A percentile compares a stretch with the other conserved stretches of the same genome.
Conservation (phyloP, 2,797 vertebrate genomes). For the Ptychadena robeensis region DNA sequence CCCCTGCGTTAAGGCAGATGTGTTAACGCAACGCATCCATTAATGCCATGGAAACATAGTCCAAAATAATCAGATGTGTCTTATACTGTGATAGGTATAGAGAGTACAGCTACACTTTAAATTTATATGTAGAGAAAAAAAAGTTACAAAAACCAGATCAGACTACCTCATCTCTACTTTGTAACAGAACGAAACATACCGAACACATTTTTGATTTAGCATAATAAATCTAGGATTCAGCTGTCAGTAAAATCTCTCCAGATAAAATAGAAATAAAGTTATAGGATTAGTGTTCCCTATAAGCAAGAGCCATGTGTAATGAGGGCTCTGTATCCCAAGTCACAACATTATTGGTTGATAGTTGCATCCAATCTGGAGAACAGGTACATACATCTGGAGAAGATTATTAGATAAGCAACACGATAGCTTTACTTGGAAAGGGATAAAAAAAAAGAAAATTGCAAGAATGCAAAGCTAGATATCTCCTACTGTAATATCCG, state of each 20-base stretch:
- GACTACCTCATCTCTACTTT: slow-evolving; percentile 54
- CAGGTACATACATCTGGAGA: slow-evolving; percentile 53
- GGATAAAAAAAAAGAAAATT: slow-evolving; percentile 12
- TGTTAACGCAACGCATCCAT: no score
- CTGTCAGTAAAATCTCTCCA: slow-evolving; percentile 36
- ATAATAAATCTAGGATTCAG: slow-evolving; percentile 56
- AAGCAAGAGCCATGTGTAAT: slow-evolving; percentile 25
- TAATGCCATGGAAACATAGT: no score
- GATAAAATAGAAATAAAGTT: slow-evolving; percentile 46
- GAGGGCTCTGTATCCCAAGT: slow-evolving; percentile 1
- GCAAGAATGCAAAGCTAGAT: slow-evolving; percentile 31
- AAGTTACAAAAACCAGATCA: slow-evolving; percentile 51
- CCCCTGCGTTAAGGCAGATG: no score
- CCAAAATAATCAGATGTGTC: no score
- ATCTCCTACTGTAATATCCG: slow-evolving; percentile 20
- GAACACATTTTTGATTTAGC: slow-evolving; percentile 53
- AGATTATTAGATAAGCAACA: slow-evolving; percentile 43
- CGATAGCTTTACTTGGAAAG: slow-evolving; percentile 17
- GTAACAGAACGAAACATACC: slow-evolving; percentile 58
- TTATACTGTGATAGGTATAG: no score
- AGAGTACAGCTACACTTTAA: no score
- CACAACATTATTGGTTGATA: slow-evolving; percentile 21
- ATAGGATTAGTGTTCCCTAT: slow-evolving; percentile 47
- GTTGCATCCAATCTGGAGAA: slow-evolving; percentile 20
- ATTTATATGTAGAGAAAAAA: slow-evolving; percentile 4